Percentiles rank a stretch among this genome's conserved stretches.
Evolutionary conservation across 1,140 invertebrate species (phyloP).

Genomic region (Brachionus paranguensis): DNA sequence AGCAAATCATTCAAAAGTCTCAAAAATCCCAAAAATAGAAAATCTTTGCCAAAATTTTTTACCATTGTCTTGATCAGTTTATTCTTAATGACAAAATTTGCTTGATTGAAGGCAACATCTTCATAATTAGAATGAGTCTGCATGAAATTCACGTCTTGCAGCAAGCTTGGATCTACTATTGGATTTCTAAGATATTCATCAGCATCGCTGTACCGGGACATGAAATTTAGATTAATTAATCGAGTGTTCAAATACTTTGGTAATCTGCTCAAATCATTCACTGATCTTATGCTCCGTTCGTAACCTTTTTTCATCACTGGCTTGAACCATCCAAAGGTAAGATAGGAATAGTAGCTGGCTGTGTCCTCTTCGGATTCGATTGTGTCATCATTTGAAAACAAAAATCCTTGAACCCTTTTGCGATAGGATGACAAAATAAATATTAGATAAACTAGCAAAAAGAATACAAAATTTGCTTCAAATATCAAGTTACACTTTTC

Average conservation of each 20-base stretch:
- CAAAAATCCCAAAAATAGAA: constrained; percentile 78
- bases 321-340: constrained; percentile 80
- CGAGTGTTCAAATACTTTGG: constrained; percentile 65
- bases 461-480: not conserved
- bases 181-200: constrained; percentile 45
- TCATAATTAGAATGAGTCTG: not conserved
- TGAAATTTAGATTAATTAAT: constrained; percentile 62
- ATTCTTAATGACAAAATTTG: constrained; percentile 19
- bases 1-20: constrained; percentile 75
- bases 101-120: constrained; percentile 21
- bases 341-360: constrained; percentile 64
- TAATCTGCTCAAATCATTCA: constrained; percentile 78
- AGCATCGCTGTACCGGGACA: constrained; percentile 41
- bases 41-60: constrained; percentile 74
- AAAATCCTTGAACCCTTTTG: not conserved
- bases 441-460: not conserved
- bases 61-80: constrained; percentile 69
- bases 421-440: not conserved
- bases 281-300: constrained; percentile 63
- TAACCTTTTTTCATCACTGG: constrained; percentile 76
- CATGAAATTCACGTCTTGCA: constrained; percentile 1
- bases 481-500: not conserved
- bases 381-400: not conserved
- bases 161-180: not conserved
- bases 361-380: constrained; percentile 66